Conservation (phyloP, 2,113 vertebrate genomes). For the Nerophis ophidion region DNA sequence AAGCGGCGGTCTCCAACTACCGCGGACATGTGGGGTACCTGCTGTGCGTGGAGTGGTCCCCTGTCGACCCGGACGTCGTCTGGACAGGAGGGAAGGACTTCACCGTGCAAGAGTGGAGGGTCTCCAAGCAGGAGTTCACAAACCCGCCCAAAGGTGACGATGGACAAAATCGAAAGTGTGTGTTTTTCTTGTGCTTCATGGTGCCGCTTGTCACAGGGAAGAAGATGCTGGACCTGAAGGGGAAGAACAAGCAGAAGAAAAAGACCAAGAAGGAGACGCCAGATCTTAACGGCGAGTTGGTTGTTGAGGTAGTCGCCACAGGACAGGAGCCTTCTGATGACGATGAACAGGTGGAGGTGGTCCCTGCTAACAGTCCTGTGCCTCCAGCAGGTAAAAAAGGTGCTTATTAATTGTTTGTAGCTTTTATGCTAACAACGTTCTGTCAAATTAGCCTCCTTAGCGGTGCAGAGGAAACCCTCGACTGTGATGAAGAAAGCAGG, state of each 20-base stretch:
- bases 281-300: conserved; percentile 59
- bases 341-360: conserved; percentile 62
- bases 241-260: conserved; percentile 78
- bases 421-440: background rate
- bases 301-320: conserved; percentile 10
- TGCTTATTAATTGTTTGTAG: background rate
- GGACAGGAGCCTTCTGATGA: conserved; percentile 55
- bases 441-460: conserved; percentile 30
- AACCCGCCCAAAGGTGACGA: conserved; percentile 84
- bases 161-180: background rate
- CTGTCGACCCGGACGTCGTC: conserved; percentile 80
- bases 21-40: conserved; percentile 84
- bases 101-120: conserved; percentile 84
- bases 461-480: conserved; percentile 38
- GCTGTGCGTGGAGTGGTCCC: conserved; percentile 88
- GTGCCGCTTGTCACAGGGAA: conserved; percentile 70
- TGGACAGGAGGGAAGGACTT: conserved; percentile 96
- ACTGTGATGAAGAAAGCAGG: conserved; percentile 71
- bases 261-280: conserved; percentile 70
- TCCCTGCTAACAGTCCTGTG: background rate
- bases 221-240: conserved; percentile 62
- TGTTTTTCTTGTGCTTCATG: background rate
- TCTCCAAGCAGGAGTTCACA: conserved; percentile 82
- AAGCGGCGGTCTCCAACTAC: conserved; percentile 85
- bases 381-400: conserved; percentile 31